Evolutionary conservation across 2,797 vertebrate genomes (phyloP), one percentile per base, ranked within the genome.

Genomic region (Sebastes itinus): DNA sequence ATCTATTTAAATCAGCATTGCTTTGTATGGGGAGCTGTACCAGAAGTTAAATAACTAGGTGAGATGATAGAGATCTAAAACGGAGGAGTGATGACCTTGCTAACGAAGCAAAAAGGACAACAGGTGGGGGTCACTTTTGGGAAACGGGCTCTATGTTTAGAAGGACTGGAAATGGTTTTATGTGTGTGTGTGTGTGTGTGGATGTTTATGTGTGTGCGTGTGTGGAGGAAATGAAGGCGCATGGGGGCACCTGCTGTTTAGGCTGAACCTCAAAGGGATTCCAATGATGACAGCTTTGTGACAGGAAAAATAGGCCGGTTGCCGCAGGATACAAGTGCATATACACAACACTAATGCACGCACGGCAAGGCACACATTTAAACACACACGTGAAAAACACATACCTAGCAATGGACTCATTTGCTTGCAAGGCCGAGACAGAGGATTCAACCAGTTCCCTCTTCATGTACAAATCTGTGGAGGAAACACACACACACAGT

Each of bases 261-360:
- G 87, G 81, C 81, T 78, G 82, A 93, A 92, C 92, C 92, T 95
- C 92, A 95, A 94, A 95, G 93, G 91, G 90, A 95, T 95, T 95
- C 94, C 93, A 88, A 78, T 75, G 87, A 90, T 90, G 92, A 93
- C 89, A 90, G 90, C 81, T 82, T 89, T 91, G 92, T 94, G 85
- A 91, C 84, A 89, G 83, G 86, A 92, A 92, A 92, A 93, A 88
- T 90, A 88, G 89, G 80, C 87, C 59, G 71, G 80, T 79, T 89
- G 85, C 92, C 22, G 83, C 75, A 20, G 86, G 85, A 87, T 82
- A 92, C 89, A 90, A 88, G 65, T 80, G 72, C 81, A 82, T 81
- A 89, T 56, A 89, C 67, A 82, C 65, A 52, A 78, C 70, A 46
- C 28, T 75, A 18, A 80, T 6, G 30, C 56, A 62, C 8, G 32